Evolutionary conservation across 2,888 invertebrate species (phyloP), one percentile per base, ranked within the genome.

Genomic region (Anthophora plumipes): DNA sequence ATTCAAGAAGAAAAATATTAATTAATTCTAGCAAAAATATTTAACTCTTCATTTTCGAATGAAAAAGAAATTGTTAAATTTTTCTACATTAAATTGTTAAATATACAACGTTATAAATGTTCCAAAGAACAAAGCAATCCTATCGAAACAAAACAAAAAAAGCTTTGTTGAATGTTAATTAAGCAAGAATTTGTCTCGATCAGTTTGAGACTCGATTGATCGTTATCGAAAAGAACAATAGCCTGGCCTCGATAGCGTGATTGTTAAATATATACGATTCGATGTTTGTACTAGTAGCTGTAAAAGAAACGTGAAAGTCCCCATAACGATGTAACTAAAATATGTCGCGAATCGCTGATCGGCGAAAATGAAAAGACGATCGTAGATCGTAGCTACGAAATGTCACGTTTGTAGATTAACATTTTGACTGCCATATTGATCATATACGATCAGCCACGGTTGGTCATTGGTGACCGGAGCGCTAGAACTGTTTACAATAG

Each of bases 221-320:
- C n/a, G n/a, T n/a, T n/a, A n/a, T n/a, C 22, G 52, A 79, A n/a
- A 50, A 74, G 78, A 85, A 85, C 59, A 80, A 81, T 75, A 74
- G 48, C 75, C 69, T 75, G 68, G 67, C 73, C 64, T 82, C 64
- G 74, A 67, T 71, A 80, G 55, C 54, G 39, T 72, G 77, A 84
- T 76, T 72, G 73, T 82, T 82, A 71, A 70, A 77, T 66, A 73
- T 70, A 74, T 50, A 79, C 77, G 64, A 60, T 52, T 80, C 78
- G 71, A 83, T 85, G 80, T 85, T 85, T 85, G 64, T 85, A 85
- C 66, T 31, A 71, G 54, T 77, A 78, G 66, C 76, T 43, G 60
- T 81, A 77, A 83, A 61, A 22, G 11, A 60, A 50, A 14, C 46
- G 50, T 20, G 73, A 74, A 74, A 76, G 48, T 85, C 59, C 76